A percentile compares a stretch with the other conserved stretches of the same genome.
Evolutionary conservation across 2,888 invertebrate species (phyloP).

Genomic region (Minunthozetes semirufus): DNA sequence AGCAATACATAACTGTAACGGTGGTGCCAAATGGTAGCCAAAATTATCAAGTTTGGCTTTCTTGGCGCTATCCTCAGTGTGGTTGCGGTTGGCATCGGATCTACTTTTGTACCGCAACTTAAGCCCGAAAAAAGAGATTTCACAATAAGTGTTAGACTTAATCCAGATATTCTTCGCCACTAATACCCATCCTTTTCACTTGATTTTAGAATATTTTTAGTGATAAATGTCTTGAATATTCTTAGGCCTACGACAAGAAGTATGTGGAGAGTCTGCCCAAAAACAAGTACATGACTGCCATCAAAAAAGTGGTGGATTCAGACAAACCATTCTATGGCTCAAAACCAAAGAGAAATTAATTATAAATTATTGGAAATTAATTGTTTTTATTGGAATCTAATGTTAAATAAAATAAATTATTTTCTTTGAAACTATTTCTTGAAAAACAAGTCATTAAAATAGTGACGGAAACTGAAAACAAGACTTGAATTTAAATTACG

Average conservation of each 20-base stretch:
- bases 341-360: neutral
- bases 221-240: neutral
- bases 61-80: neutral
- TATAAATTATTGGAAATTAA: neutral
- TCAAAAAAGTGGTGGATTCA: neutral
- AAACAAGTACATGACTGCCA: neutral
- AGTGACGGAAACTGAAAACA: too few species aligned
- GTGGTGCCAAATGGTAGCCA: slow-evolving; percentile 1
- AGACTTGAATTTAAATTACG: too few species aligned
- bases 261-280: neutral
- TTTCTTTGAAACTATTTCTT: too few species aligned
- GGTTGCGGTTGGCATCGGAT: neutral
- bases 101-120: neutral
- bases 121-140: neutral
- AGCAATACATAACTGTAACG: neutral
- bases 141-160: neutral
- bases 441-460: too few species aligned
- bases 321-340: neutral
- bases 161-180: too few species aligned
- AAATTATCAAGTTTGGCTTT: neutral
- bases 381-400: too few species aligned
- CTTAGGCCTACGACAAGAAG: neutral
- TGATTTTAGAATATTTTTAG: too few species aligned
- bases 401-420: too few species aligned
- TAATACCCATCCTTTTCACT: too few species aligned